Evolutionary conservation across 2,797 vertebrate genomes (phyloP), one percentile per base, ranked within the genome.

Genomic region (Coregonus sp.): DNA sequence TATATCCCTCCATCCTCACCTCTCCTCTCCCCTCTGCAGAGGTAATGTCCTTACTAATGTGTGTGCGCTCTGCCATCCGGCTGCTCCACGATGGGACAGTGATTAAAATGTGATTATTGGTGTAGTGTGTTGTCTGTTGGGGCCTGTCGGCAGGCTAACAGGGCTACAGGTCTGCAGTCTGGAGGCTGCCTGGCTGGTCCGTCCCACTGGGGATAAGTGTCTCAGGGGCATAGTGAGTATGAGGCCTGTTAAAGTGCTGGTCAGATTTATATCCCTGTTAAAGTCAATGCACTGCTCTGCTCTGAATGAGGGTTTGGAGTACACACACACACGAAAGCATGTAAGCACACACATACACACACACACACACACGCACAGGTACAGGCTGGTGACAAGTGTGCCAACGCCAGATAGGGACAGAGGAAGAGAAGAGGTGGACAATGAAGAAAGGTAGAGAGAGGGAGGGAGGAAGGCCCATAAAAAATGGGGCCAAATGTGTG

Each of bases 401-500:
- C 52, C 52, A 54, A 54, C 52, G n/a, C 20, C 61, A 76, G 80
- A 72, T 72, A 66, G 67, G 59, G 75, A 80, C 25, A 25, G 25
- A 25, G 25, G 75, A 69, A 82, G 52, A n/a, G 6, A n/a, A 89
- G 78, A 75, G 82, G 85, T 74, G 69, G 20, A 80, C 25, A 14
- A n/a, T 20, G 40, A 20, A 50, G 47, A 81, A 81, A 82, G 65
- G 14, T 18, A 54, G 83, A 83, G 70, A 71, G 37, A 85, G 59
- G 70, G 80, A 82, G 80, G 82, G 85, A 73, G 20, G 50, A 56
- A 52, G 59, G 59, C 59, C 52, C 70, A 72, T 73, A 82, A 84
- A 84, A 86, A 88, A 88, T 74, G 80, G 79, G 84, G 88, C 76
- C 82, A 85, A 89, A 89, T 84, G 85, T 88, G 86, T 87, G 89